Evolutionary conservation across 2,113 vertebrate genomes (phyloP).

Genomic region (Anthoscopus minutus): DNA sequence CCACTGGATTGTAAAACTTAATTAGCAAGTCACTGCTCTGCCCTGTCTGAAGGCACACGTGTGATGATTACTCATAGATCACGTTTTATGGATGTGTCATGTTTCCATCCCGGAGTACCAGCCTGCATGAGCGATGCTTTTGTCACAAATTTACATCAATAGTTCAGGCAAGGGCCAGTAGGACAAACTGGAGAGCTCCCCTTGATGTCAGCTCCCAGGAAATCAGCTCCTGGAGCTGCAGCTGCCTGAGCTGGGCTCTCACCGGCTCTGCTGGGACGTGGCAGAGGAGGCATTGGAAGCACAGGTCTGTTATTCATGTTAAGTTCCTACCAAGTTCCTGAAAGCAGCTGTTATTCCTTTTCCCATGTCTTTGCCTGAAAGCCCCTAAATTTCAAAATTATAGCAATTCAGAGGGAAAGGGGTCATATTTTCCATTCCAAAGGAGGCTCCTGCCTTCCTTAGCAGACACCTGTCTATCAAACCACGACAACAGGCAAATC

Average conservation of each 20-base stretch:
- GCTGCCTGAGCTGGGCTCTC: not conserved
- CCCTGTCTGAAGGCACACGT: slow-evolving; percentile 21
- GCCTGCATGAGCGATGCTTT: not conserved
- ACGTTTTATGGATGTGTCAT: slow-evolving; percentile 36
- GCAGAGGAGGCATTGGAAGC: not conserved
- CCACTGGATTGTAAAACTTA: slow-evolving; percentile 68
- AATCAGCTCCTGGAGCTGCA: not conserved
- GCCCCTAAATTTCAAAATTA: not conserved
- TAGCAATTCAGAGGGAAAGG: not conserved
- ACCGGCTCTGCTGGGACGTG: not conserved
- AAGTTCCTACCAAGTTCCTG: not conserved
- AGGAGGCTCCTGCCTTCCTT: not conserved
- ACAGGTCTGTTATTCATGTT: accelerated
- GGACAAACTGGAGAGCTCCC: not conserved
- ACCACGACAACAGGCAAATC: not conserved
- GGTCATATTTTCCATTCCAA: not conserved
- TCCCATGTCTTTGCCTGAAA: not conserved
- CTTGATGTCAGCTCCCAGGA: not conserved
- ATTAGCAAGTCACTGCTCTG: slow-evolving; percentile 53
- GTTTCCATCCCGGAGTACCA: slow-evolving; percentile 4
- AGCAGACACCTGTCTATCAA: not conserved
- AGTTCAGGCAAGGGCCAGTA: slow-evolving; percentile 7
- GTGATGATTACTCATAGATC: slow-evolving; percentile 45
- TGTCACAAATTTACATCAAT: slow-evolving; percentile 7
- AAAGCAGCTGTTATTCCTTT: too few species aligned